Percentiles rank a stretch among this genome's conserved stretches.
Evolutionary conservation across 2,797 vertebrate species (phyloP).

Genomic region (Tachyglossus aculeatus): DNA sequence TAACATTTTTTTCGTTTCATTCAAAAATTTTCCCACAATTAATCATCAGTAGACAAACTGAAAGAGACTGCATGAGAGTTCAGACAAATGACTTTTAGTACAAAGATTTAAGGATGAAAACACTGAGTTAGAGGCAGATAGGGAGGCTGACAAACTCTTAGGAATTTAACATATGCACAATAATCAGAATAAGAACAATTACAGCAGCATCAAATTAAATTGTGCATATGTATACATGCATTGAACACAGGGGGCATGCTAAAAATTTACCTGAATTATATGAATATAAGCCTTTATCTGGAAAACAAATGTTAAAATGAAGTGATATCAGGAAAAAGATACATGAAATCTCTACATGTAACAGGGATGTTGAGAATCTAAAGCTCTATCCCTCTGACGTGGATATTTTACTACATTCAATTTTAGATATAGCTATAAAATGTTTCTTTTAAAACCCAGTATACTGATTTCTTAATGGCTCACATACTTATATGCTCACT

Average conservation of each 20-base stretch:
- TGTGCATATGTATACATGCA: conserved; percentile 61
- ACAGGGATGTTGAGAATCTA: conserved; percentile 59
- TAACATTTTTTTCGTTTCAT: conserved; percentile 34
- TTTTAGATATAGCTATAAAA: not conserved
- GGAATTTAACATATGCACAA: conserved; percentile 59
- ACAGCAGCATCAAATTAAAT: conserved; percentile 51
- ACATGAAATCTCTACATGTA: conserved; percentile 60
- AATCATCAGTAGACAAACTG: conserved; percentile 40
- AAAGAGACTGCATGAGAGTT: conserved; percentile 33
- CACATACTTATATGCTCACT: not conserved
- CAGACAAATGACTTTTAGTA: conserved; percentile 15
- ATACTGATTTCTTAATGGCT: not conserved
- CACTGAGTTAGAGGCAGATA: conserved; percentile 53
- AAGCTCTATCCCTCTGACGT: not conserved
- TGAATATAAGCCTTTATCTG: conserved; percentile 92
- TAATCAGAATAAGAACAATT: conserved; percentile 61
- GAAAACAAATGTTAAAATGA: conserved; percentile 84
- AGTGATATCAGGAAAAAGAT: conserved; percentile 71
- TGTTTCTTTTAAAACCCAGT: not conserved
- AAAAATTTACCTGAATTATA: conserved; percentile 93
- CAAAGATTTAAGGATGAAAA: conserved; percentile 22
- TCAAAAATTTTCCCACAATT: conserved; percentile 33
- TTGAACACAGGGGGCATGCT: conserved; percentile 70
- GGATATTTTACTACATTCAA: not conserved
- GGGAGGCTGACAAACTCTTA: conserved; percentile 45